Evolutionary conservation across 2,888 invertebrate genomes (phyloP).

Genomic region (Spodoptera littoralis): DNA sequence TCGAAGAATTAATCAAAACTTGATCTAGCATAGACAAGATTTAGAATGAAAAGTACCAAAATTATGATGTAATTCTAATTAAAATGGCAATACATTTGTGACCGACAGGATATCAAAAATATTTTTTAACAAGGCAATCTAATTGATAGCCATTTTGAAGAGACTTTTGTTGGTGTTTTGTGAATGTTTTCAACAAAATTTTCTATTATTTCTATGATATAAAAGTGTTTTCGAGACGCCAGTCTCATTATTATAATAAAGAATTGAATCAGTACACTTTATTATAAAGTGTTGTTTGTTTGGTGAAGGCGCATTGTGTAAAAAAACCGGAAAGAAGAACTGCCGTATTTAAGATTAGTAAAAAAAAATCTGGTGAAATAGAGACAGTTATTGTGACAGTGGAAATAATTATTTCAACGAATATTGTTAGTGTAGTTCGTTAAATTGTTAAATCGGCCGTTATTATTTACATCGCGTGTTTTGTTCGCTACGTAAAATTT

Average conservation of each 20-base stretch:
- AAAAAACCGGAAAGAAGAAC: constrained; percentile 86
- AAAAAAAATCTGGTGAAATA: constrained; percentile 63
- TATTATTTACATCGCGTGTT: constrained; percentile 86
- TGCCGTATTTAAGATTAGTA: constrained; percentile 73
- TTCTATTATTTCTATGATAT: constrained; percentile 74
- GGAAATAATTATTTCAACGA: constrained; percentile 50
- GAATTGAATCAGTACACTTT: constrained; percentile 60
- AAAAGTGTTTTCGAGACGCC: constrained; percentile 60
- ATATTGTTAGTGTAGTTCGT: constrained; percentile 52
- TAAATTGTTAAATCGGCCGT: constrained; percentile 57
- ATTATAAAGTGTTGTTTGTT: constrained; percentile 75
- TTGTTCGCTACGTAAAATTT: constrained; percentile 86
- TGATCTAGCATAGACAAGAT: constrained; percentile 69
- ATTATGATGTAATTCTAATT: constrained; percentile 69
- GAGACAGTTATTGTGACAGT: constrained; percentile 59
- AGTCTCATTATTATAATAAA: constrained; percentile 56
- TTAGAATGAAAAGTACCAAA: constrained; percentile 53
- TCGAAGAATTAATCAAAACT: too few relatives aligned
- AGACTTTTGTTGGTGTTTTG: constrained; percentile 89
- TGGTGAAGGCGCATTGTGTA: constrained; percentile 78
- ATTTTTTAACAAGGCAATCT: constrained; percentile 85
- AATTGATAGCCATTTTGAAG: constrained; percentile 89
- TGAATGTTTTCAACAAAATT: constrained; percentile 87
- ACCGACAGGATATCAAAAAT: constrained; percentile 84
- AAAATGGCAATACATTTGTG: constrained; percentile 83